These are phyloP conservation scores for Drosophila fuyamai DNA, from an alignment of 1,140 invertebrate genomes.

Conservation along the genomic window DNA sequence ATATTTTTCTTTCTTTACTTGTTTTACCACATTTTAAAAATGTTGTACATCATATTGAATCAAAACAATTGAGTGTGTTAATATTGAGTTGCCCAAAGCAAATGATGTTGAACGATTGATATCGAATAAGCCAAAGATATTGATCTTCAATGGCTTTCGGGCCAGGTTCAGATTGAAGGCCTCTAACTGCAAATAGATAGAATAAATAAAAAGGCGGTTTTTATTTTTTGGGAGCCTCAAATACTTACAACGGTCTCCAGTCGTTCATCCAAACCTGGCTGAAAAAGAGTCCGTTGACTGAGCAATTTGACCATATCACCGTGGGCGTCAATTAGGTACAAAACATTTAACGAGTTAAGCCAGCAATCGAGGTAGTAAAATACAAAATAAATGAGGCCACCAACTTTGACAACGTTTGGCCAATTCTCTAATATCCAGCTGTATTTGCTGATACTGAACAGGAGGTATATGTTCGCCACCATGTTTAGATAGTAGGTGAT, in stretches of 20 bases:
- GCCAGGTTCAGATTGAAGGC: slow-evolving; percentile 43
- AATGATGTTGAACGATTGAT: slow-evolving; percentile 1
- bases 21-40: slow-evolving; percentile 1
- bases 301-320: slow-evolving; percentile 15
- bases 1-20: not conserved
- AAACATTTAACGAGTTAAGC: slow-evolving; percentile 21
- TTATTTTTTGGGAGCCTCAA: not conserved
- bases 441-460: slow-evolving; percentile 1
- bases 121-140: slow-evolving; percentile 12
- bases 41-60: slow-evolving; percentile 53
- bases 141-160: slow-evolving; percentile 29
- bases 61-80: slow-evolving; percentile 39
- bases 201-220: not conserved
- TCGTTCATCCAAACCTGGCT: slow-evolving; percentile 27
- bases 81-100: slow-evolving; percentile 33
- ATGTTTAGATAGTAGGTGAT: slow-evolving; percentile 24
- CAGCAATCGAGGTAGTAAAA: slow-evolving; percentile 30
- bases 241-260: slow-evolving; percentile 42
- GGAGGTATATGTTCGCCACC: slow-evolving; percentile 11
- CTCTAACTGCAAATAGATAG: slow-evolving; percentile 17
- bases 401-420: not conserved
- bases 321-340: slow-evolving; percentile 27
- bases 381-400: not conserved
- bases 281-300: slow-evolving; percentile 2
- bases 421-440: not conserved